Conservation (phyloP, 2,888 invertebrate species). For the Rugalucina vietnamica region DNA sequence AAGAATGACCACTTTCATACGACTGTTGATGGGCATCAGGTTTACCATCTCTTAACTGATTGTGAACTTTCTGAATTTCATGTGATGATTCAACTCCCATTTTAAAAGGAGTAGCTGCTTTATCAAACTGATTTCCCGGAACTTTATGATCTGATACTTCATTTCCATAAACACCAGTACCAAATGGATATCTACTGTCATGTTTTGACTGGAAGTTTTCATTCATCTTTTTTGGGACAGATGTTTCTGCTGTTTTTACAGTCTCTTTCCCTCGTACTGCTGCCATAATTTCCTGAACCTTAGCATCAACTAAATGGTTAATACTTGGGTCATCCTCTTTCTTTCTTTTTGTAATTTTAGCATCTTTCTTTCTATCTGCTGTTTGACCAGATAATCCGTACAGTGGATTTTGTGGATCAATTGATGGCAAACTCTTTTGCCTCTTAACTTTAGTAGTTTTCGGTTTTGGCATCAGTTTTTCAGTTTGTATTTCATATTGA, state of each 20-base stretch:
- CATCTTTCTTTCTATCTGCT: background rate
- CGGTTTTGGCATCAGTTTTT: constrained; percentile 14
- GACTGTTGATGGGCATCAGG: background rate
- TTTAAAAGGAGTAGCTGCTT: background rate
- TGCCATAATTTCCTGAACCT: constrained; percentile 60
- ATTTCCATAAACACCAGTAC: background rate
- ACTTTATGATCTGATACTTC: background rate
- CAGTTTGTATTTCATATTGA: background rate
- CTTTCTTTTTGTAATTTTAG: background rate
- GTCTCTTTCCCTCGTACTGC: constrained; percentile 47
- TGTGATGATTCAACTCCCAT: background rate
- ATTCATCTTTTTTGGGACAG: background rate
- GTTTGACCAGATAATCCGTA: background rate
- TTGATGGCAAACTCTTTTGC: background rate
- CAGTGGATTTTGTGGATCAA: background rate
- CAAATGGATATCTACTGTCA: background rate
- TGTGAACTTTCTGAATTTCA: background rate
- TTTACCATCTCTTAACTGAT: background rate
- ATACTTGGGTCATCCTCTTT: constrained; percentile 42
- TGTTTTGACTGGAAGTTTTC: background rate
- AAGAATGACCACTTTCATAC: background rate
- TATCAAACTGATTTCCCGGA: background rate
- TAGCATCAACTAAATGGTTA: constrained; percentile 54
- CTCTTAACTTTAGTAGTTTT: background rate
- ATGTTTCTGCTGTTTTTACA: background rate